phyloP scores from a whole-genome alignment of 2,113 vertebrate genomes.

The Eidolon helvum region DNA sequence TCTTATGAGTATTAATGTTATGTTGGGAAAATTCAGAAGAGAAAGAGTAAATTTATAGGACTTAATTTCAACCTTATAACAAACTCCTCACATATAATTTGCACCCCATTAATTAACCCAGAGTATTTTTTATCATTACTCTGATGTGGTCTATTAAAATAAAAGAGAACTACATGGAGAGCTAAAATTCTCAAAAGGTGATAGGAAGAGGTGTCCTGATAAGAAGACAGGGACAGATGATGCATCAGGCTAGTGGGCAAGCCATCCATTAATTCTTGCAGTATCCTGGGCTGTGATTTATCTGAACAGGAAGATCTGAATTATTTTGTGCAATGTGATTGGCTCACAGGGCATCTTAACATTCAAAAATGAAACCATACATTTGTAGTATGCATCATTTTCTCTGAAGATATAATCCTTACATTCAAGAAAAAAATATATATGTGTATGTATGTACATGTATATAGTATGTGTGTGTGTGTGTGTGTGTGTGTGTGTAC shows the following conservation, averaged over 20 bases:
- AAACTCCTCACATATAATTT: constrained; percentile 61
- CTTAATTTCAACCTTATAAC: constrained; percentile 40
- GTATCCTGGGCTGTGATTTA: neutral
- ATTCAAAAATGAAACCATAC: neutral
- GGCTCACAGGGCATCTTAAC: neutral
- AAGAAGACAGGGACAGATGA: neutral
- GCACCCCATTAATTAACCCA: constrained; percentile 64
- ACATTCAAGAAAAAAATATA: neutral
- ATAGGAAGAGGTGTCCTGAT: neutral
- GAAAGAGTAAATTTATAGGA: neutral
- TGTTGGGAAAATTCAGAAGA: constrained; percentile 49
- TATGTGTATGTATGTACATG: too few species aligned
- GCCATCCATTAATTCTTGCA: neutral
- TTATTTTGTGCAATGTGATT: neutral
- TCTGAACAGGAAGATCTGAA: neutral
- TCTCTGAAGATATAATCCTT: neutral
- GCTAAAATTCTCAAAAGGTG: neutral
- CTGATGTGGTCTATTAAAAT: constrained; percentile 49
- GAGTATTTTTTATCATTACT: constrained; percentile 35
- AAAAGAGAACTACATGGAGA: constrained; percentile 10
- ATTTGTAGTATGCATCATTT: neutral
- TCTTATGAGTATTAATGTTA: neutral
- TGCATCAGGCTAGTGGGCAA: neutral
- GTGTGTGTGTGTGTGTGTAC: neutral
- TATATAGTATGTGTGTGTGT: neutral